These are phyloP conservation scores for Thyatira batis DNA, from an alignment of 2,888 invertebrate genomes.

Conservation along the genomic window DNA sequence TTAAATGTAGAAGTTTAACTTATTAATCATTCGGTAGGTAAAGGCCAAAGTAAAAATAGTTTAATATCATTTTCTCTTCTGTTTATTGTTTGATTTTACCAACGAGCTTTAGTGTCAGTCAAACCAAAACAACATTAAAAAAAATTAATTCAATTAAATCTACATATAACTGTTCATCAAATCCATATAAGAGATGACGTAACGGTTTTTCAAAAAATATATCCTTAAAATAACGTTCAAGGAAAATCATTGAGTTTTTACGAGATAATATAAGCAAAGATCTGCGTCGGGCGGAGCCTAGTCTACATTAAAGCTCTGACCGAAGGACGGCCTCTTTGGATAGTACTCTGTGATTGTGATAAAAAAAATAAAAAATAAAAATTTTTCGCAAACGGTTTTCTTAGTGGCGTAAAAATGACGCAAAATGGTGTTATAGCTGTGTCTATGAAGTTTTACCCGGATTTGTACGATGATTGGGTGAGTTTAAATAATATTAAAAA, in stretches of 20 bases:
- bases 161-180: too few species aligned
- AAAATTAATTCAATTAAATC: too few species aligned
- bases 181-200: slow-evolving; percentile 1
- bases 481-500: background rate
- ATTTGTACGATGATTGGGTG: background rate
- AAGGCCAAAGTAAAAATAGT: too few species aligned
- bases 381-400: too few species aligned
- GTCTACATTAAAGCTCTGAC: background rate
- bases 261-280: background rate
- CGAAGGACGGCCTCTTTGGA: background rate
- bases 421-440: background rate
- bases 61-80: too few species aligned
- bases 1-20: too few species aligned
- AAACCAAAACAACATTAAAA: too few species aligned
- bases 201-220: slow-evolving; percentile 9
- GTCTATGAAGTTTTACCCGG: background rate
- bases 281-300: background rate
- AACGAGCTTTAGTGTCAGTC: too few species aligned
- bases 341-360: background rate
- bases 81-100: too few species aligned
- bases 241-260: background rate
- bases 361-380: background rate
- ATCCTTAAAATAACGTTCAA: background rate
- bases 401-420: background rate
- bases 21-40: too few species aligned